phyloP scores from a whole-genome alignment of 2,113 vertebrate species.

The Nothobranchius kuhntae region DNA sequence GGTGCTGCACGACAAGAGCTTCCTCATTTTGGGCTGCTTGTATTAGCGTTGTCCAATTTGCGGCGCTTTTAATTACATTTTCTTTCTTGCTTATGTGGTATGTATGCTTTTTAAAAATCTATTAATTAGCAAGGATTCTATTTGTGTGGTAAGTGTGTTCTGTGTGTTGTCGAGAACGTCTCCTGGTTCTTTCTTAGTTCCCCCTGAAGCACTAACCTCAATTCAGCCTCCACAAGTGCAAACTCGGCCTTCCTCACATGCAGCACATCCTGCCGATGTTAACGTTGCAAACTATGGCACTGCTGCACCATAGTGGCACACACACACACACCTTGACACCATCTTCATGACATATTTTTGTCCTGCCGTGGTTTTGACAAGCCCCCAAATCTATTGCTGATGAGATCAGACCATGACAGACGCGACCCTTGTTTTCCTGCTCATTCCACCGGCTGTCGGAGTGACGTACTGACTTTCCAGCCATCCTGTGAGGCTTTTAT shows the following conservation, averaged over 20 bases:
- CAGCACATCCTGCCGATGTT: background rate
- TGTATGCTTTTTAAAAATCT: conserved; percentile 1
- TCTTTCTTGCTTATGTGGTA: conserved; percentile 13
- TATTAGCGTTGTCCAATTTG: conserved; percentile 56
- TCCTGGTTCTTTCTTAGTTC: conserved; percentile 7
- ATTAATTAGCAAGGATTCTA: background rate
- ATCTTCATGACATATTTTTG: conserved; percentile 45
- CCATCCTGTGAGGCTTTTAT: conserved; percentile 7
- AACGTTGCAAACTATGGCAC: conserved; percentile 1
- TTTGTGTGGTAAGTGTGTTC: background rate
- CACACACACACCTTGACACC: conserved; percentile 4
- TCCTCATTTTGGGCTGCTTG: conserved; percentile 14
- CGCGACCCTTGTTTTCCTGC: conserved; percentile 33
- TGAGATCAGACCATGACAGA: conserved; percentile 38
- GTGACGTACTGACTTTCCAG: conserved; percentile 12
- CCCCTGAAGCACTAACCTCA: conserved; percentile 44
- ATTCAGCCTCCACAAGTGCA: conserved; percentile 31
- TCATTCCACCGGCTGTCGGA: conserved; percentile 22
- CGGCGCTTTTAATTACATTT: conserved; percentile 61
- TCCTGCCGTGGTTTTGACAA: conserved; percentile 43
- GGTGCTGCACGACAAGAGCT: background rate
- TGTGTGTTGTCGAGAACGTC: background rate
- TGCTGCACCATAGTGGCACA: background rate
- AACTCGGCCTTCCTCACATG: background rate
- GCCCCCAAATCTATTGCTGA: conserved; percentile 22